Evolutionary conservation across 2,888 invertebrate genomes (phyloP).

Genomic region (Augochlorella aurata): DNA sequence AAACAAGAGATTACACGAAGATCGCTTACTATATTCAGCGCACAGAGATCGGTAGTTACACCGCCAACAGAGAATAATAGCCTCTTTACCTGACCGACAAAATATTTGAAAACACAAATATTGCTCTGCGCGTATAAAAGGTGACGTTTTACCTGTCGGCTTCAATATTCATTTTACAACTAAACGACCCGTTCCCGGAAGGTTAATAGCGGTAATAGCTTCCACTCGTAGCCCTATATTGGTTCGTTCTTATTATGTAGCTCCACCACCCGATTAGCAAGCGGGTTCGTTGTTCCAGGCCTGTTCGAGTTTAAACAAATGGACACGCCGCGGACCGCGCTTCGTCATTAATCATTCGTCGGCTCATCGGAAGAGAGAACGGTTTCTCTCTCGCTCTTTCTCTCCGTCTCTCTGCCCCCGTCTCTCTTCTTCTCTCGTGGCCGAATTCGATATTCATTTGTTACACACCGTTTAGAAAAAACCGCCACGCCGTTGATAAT

Average conservation of each 20-base stretch:
- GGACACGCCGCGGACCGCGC: conserved; percentile 53
- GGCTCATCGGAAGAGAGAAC: conserved; percentile 53
- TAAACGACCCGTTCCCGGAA: not conserved
- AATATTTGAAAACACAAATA: conserved; percentile 26
- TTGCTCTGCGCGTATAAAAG: not conserved
- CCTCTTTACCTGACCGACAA: conserved; percentile 8
- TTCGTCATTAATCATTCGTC: conserved; percentile 74
- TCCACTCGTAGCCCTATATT: not conserved
- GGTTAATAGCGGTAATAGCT: conserved; percentile 17
- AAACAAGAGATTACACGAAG: conserved; percentile 70
- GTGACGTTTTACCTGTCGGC: not conserved
- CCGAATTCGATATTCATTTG: conserved; percentile 68
- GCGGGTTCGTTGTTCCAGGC: conserved; percentile 35
- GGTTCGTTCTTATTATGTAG: conserved; percentile 30
- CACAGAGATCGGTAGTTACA: conserved; percentile 25
- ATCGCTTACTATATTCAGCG: conserved; percentile 29
- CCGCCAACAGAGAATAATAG: not conserved
- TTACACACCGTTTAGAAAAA: conserved; percentile 73
- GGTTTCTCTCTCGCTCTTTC: not conserved
- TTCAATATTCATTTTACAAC: conserved; percentile 11
- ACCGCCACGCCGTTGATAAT: conserved; percentile 62
- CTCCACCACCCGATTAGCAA: conserved; percentile 37
- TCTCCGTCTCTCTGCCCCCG: not conserved
- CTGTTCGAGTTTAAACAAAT: conserved; percentile 67
- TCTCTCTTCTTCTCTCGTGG: not conserved